Evolutionary conservation across 2,113 vertebrate species (phyloP), one percentile per base, ranked within the genome.

Genomic region (Dicentrarchus labrax): DNA sequence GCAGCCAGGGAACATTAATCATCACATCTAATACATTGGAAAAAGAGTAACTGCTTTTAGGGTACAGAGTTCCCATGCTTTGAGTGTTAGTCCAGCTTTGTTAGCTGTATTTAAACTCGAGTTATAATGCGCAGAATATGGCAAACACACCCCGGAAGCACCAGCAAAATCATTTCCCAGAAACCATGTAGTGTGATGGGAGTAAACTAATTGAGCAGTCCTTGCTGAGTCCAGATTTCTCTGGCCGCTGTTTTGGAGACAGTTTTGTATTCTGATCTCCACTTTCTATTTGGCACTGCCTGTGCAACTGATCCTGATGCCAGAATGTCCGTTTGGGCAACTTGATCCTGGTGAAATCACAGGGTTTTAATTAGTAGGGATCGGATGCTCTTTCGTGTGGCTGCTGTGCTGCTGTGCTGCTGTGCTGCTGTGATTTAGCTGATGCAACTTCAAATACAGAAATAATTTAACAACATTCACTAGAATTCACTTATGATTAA

Each of bases 1-100:
- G 69, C 80, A 85, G 90, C 84, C 87, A 85, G 68, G n/a, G 21
- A 43, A 73, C 65, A 86, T 90, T 80, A 66, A 88, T 88, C 80
- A 73, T 85, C 60, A 80, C 78, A 77, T 85, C 76, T 59, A 78
- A 83, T 84, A 78, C 38, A 87, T 66, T 36, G 66, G 59, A 59
- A 71, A 85, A 76, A 60, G 47, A 82, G 39, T 30, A 76, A 75
- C 61, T 67, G 45, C 72, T 73, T 77, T 81, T n/a, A 57, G 53
- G 56, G 62, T 60, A 76, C 53, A 10, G 47, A 76, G 60, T 67
- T 80, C 62, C 83, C 56, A n/a, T 69, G 51, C 72, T 71, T 38
- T 68, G 82, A 62, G 72, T 57, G 54, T 38, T 54, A 72, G 57
- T 71, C 24, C 39, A 57, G 57, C 53, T 68, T 41, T 69, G 15